Evolutionary conservation across 2,113 vertebrate genomes (phyloP).

Genomic region (Nymphicus hollandicus): DNA sequence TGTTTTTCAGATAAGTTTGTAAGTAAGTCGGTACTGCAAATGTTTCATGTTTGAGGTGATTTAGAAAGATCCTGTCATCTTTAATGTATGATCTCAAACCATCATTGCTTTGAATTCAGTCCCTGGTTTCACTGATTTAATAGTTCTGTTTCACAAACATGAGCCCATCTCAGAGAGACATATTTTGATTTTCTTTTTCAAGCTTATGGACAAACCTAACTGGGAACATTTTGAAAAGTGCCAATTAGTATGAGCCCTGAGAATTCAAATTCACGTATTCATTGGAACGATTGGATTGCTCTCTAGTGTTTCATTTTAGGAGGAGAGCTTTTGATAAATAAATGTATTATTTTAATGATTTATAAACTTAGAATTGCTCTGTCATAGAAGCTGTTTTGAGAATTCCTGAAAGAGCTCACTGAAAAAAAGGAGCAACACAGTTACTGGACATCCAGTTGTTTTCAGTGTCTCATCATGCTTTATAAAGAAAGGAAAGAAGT

Average conservation of each 20-base stretch:
- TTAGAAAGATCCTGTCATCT: conserved; percentile 41
- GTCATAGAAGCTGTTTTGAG: neutral
- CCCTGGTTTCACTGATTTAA: conserved; percentile 1
- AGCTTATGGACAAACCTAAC: conserved; percentile 33
- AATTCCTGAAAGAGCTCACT: neutral
- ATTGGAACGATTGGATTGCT: conserved; percentile 19
- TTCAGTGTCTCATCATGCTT: neutral
- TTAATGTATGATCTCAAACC: conserved; percentile 41
- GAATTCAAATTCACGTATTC: conserved; percentile 12
- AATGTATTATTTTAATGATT: conserved; percentile 44
- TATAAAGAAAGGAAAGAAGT: neutral
- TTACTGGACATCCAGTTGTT: neutral
- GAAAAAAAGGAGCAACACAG: neutral
- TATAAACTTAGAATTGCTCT: conserved; percentile 15
- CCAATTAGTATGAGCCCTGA: neutral
- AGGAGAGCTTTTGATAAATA: conserved; percentile 40
- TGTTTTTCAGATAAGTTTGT: conserved; percentile 41
- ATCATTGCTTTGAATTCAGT: conserved; percentile 39
- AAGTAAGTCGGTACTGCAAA: neutral
- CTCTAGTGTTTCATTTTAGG: conserved; percentile 33
- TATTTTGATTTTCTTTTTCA: conserved; percentile 48
- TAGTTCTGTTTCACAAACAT: conserved; percentile 44
- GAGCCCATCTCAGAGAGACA: neutral
- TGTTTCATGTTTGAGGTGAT: conserved; percentile 33
- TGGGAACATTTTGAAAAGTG: conserved; percentile 36